Evolutionary conservation across 2,113 vertebrate species (phyloP).

Genomic region (Rallus limicola): DNA sequence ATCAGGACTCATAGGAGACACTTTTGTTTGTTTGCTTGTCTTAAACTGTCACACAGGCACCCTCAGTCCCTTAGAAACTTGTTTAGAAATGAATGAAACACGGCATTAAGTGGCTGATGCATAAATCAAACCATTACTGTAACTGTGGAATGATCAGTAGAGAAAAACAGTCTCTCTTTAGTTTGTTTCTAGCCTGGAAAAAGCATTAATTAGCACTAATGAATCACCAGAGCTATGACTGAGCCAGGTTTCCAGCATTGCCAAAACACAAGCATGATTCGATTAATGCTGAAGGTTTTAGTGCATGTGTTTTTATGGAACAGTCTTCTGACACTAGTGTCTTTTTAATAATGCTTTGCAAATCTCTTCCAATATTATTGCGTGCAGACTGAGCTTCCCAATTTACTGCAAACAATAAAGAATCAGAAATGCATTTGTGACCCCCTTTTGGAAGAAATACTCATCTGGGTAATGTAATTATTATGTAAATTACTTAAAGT

Average conservation of each 20-base stretch:
- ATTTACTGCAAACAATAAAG: slow-evolving; percentile 40
- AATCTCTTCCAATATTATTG: slow-evolving; percentile 47
- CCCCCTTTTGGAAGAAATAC: slow-evolving; percentile 38
- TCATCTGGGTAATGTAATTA: slow-evolving; percentile 60
- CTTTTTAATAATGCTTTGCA: slow-evolving; percentile 44
- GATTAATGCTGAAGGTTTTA: slow-evolving; percentile 71
- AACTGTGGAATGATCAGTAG: slow-evolving; percentile 72
- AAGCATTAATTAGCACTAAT: slow-evolving; percentile 78
- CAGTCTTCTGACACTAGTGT: slow-evolving; percentile 54
- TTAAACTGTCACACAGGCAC: neutral
- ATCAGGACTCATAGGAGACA: neutral
- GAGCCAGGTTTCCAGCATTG: slow-evolving; percentile 56
- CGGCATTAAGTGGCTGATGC: slow-evolving; percentile 43
- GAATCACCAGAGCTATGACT: slow-evolving; percentile 65
- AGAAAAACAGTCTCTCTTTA: slow-evolving; percentile 57
- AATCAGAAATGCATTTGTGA: slow-evolving; percentile 30
- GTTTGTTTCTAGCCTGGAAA: slow-evolving; percentile 71
- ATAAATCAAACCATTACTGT: slow-evolving; percentile 66
- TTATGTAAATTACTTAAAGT: slow-evolving; percentile 53
- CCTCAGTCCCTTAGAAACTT: slow-evolving; percentile 20
- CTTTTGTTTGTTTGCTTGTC: neutral
- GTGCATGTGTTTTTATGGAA: slow-evolving; percentile 63
- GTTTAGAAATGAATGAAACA: slow-evolving; percentile 55
- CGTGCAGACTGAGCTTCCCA: slow-evolving; percentile 43
- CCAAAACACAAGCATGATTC: slow-evolving; percentile 71